Evolutionary conservation across 2,113 vertebrate genomes (phyloP).

Genomic region (Solea senegalensis): DNA sequence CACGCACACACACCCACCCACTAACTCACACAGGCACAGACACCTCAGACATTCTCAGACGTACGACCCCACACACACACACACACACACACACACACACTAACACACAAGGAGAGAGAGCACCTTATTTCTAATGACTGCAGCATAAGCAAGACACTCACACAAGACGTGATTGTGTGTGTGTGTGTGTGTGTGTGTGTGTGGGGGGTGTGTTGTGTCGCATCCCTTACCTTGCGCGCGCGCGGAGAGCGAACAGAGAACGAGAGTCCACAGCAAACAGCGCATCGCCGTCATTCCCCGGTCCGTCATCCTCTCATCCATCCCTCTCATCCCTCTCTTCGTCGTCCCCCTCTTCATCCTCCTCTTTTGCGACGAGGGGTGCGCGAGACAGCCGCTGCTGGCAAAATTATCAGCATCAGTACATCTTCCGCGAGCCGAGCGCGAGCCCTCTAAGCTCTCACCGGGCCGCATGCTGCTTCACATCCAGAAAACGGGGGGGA

Average conservation of each 20-base stretch:
- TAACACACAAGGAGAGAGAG: neutral
- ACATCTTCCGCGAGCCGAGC: constrained; percentile 74
- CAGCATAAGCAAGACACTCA: constrained; percentile 26
- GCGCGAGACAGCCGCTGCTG: constrained; percentile 55
- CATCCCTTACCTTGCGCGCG: constrained; percentile 76
- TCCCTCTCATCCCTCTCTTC: constrained; percentile 46
- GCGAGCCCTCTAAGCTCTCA: constrained; percentile 78
- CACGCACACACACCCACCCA: constrained; percentile 4
- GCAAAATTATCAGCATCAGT: constrained; percentile 45
- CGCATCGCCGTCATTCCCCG: constrained; percentile 68
- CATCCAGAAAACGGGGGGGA: constrained; percentile 70
- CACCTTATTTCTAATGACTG: constrained; percentile 39
- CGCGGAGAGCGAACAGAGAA: constrained; percentile 70
- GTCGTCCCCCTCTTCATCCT: constrained; percentile 56
- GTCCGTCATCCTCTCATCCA: constrained; percentile 54
- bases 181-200: neutral
- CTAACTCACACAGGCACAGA: constrained; percentile 23
- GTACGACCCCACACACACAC: neutral
- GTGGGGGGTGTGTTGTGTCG: constrained; percentile 29
- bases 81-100: constrained; percentile 14
- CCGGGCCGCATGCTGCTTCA: constrained; percentile 82
- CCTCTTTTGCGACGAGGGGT: constrained; percentile 45
- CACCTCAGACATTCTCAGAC: neutral
- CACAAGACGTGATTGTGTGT: neutral
- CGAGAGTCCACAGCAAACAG: constrained; percentile 75